Percentiles rank a stretch among this genome's conserved stretches.
phyloP scores from a whole-genome alignment of 1,140 invertebrate species.

The Cherax quadricarinatus region DNA sequence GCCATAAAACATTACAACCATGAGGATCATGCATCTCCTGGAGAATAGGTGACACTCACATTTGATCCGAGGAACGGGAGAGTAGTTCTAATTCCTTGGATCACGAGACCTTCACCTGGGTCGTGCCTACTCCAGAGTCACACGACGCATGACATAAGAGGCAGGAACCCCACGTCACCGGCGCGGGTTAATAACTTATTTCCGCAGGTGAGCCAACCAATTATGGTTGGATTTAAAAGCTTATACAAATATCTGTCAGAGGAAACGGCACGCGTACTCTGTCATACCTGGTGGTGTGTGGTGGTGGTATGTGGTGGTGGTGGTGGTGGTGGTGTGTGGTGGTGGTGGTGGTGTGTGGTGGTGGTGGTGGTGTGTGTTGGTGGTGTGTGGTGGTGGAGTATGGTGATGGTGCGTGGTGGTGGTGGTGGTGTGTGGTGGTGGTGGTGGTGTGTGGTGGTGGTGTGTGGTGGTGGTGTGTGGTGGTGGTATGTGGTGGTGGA shows the following conservation, averaged over 20 bases:
- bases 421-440: not conserved
- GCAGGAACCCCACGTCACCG: not conserved
- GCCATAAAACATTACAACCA: too few relatives aligned
- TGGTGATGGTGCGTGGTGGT: too few relatives aligned
- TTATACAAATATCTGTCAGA: conserved; percentile 49
- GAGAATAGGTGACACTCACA: too few relatives aligned
- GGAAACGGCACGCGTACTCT: conserved; percentile 12
- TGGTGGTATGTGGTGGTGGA: not conserved
- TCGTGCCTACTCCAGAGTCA: too few relatives aligned
- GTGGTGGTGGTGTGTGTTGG: not conserved
- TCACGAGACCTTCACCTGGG: too few relatives aligned
- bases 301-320: not conserved
- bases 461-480: too few relatives aligned
- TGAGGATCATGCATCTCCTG: too few relatives aligned
- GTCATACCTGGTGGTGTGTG: not conserved
- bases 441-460: too few relatives aligned
- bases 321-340: too few relatives aligned
- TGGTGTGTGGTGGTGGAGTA: not conserved
- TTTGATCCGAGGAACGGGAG: too few relatives aligned
- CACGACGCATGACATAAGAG: not conserved
- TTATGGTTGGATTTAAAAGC: conserved; percentile 47
- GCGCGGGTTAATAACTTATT: conserved; percentile 20
- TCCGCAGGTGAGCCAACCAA: conserved; percentile 28
- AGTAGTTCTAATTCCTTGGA: too few relatives aligned
- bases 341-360: not conserved